These are phyloP conservation scores for Irena cyanogastra DNA, from an alignment of 2,113 vertebrate species.

Conservation along the genomic window DNA sequence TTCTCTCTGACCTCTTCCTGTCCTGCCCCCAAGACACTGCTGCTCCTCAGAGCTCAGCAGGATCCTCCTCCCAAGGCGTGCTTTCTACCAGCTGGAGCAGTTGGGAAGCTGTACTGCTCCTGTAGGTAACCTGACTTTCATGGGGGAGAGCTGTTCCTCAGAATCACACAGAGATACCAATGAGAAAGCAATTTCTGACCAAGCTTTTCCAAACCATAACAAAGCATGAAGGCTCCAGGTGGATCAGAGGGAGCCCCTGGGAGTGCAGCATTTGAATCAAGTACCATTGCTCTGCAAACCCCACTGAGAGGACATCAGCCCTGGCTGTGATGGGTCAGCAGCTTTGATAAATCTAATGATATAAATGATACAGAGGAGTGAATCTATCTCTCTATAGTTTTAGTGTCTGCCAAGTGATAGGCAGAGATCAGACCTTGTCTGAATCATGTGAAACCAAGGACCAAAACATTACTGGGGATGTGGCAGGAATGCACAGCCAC, in stretches of 20 bases:
- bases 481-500: background rate
- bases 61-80: background rate
- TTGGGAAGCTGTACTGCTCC: background rate
- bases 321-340: fast-evolving
- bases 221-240: background rate
- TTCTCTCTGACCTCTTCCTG: background rate
- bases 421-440: background rate
- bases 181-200: background rate
- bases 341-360: background rate
- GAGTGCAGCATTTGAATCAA: background rate
- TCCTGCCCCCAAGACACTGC: background rate
- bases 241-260: background rate
- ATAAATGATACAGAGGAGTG: background rate
- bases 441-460: background rate
- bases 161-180: background rate
- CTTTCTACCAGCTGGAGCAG: background rate
- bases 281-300: background rate
- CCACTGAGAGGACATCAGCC: background rate
- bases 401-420: background rate
- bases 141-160: background rate
- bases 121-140: background rate
- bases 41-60: background rate
- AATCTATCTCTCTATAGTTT: background rate
- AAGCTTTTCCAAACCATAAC: background rate
- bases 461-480: background rate